These are phyloP conservation scores for Lordiphosa fenestrarum DNA, from an alignment of 2,888 invertebrate genomes.

Conservation along the genomic window DNA sequence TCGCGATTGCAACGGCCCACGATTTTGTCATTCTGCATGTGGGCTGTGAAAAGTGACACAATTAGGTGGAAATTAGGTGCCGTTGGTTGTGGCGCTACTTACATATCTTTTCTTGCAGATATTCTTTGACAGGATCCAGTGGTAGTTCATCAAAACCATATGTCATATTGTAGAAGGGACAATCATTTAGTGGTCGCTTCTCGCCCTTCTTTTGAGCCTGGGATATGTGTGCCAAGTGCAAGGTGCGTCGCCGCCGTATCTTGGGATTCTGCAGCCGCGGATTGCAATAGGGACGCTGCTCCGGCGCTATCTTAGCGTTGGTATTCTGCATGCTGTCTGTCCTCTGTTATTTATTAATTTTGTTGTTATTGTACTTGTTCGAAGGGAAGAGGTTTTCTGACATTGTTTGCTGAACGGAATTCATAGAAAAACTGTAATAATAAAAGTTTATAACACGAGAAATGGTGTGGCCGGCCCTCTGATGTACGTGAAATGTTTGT, in stretches of 20 bases:
- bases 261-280: constrained; percentile 45
- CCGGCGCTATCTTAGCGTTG: constrained; percentile 49
- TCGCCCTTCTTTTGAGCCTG: constrained; percentile 39
- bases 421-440: constrained; percentile 50
- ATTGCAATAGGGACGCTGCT: constrained; percentile 70
- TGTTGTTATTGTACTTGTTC: constrained; percentile 27
- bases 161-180: constrained; percentile 76
- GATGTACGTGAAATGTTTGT: constrained; percentile 71
- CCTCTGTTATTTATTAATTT: constrained; percentile 20
- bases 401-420: constrained; percentile 8
- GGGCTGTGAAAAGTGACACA: constrained; percentile 50
- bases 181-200: constrained; percentile 74
- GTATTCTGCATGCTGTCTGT: constrained; percentile 27
- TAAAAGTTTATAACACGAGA: constrained; percentile 65
- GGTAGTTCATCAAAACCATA: constrained; percentile 79
- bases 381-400: constrained; percentile 16
- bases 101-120: constrained; percentile 76
- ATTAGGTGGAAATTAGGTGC: neutral
- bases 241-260: constrained; percentile 34
- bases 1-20: constrained; percentile 77
- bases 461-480: constrained; percentile 44
- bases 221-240: constrained; percentile 18
- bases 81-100: constrained; percentile 11
- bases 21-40: constrained; percentile 74
- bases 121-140: constrained; percentile 77